phyloP scores from a whole-genome alignment of 2,113 vertebrate genomes.

The Garra rufa region DNA sequence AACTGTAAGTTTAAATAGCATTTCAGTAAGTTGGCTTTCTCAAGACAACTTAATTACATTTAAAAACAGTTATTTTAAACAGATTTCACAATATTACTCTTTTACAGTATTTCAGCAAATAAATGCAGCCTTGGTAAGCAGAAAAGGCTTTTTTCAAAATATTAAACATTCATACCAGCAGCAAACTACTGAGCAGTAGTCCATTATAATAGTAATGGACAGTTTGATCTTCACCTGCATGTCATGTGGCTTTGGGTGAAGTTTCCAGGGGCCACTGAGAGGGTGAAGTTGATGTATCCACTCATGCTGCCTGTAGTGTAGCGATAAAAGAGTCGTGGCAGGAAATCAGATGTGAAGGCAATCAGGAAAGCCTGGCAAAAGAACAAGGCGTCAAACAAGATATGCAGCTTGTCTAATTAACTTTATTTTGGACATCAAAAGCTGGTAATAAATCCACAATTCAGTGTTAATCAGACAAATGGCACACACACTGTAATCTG shows the following conservation, averaged over 20 bases:
- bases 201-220: background rate
- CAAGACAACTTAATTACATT: too few relatives aligned
- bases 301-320: slow-evolving; percentile 68
- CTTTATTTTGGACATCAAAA: slow-evolving; percentile 26
- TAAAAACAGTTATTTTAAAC: too few relatives aligned
- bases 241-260: slow-evolving; percentile 65
- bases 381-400: slow-evolving; percentile 15
- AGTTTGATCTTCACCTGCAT: slow-evolving; percentile 70
- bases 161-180: background rate
- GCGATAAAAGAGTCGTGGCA: slow-evolving; percentile 74
- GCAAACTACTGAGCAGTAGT: background rate
- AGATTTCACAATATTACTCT: too few relatives aligned
- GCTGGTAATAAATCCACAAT: background rate
- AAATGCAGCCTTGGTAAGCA: background rate
- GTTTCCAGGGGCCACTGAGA: slow-evolving; percentile 71
- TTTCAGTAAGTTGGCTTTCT: too few relatives aligned
- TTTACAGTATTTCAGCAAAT: too few relatives aligned
- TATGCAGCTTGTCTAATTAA: background rate
- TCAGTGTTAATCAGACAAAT: background rate
- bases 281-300: slow-evolving; percentile 75
- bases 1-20: too few relatives aligned
- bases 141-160: too few relatives aligned
- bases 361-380: slow-evolving; percentile 78
- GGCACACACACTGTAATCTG: background rate
- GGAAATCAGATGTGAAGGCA: slow-evolving; percentile 79